Evolutionary conservation across 2,113 vertebrate species (phyloP).

Genomic region (Phalacrocorax aristotelis): DNA sequence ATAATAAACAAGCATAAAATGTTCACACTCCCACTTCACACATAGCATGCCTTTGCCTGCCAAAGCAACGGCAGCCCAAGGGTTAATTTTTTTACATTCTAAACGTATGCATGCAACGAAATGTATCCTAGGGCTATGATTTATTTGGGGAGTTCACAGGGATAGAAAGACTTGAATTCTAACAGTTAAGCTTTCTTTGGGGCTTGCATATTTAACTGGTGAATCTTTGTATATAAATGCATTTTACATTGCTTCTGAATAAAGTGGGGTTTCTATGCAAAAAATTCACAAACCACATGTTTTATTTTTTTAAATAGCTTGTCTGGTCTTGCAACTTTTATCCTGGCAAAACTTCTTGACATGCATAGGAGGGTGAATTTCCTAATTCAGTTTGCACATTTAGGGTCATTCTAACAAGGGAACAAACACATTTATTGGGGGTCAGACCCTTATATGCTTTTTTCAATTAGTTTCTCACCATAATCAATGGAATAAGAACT

Average conservation of each 20-base stretch:
- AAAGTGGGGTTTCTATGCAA: not conserved
- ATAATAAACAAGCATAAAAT: not conserved
- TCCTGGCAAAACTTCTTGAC: not conserved
- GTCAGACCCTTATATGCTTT: not conserved
- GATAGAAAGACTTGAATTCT: slow-evolving; percentile 20
- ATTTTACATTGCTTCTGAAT: not conserved
- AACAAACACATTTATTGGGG: not conserved
- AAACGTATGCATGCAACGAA: not conserved
- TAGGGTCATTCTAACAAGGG: not conserved
- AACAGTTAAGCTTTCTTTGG: not conserved
- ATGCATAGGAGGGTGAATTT: not conserved
- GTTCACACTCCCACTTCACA: not conserved
- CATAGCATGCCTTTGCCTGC: not conserved
- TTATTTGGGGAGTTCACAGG: slow-evolving; percentile 13
- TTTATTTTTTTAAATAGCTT: not conserved
- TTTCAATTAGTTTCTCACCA: not conserved
- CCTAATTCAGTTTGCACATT: not conserved
- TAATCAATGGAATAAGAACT: not conserved
- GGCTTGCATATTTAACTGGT: not conserved
- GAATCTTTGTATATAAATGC: not conserved
- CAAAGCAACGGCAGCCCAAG: not conserved
- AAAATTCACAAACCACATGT: not conserved
- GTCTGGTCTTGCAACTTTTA: not conserved
- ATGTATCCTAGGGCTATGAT: slow-evolving; percentile 24
- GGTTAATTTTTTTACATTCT: slow-evolving; percentile 36